These are phyloP conservation scores for Arge pagana DNA, from an alignment of 2,888 invertebrate genomes.

Conservation along the genomic window DNA sequence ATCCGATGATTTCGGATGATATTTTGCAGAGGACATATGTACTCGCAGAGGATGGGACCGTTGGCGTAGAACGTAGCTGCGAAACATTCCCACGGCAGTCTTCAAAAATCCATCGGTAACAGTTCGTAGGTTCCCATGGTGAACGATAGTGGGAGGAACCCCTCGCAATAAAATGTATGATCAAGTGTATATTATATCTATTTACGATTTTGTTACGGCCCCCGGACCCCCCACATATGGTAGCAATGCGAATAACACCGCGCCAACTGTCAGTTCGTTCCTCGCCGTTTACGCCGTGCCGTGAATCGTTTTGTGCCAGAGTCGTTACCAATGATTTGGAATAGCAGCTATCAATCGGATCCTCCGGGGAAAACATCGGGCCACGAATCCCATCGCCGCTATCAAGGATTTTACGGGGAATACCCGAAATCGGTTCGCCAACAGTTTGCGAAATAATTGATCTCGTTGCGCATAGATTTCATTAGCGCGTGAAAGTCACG, in stretches of 20 bases:
- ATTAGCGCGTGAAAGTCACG: too few relatives aligned
- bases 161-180: slow-evolving; percentile 36
- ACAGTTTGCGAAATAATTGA: too few relatives aligned
- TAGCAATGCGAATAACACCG: background rate
- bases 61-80: slow-evolving; percentile 1
- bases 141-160: slow-evolving; percentile 39
- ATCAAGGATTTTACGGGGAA: too few relatives aligned
- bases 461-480: too few relatives aligned
- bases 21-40: too few relatives aligned
- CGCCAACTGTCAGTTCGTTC: background rate
- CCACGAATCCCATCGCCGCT: too few relatives aligned
- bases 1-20: too few relatives aligned
- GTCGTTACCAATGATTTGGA: too few relatives aligned
- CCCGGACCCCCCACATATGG: slow-evolving; percentile 37
- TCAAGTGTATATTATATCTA: slow-evolving; percentile 33
- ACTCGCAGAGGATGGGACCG: too few relatives aligned
- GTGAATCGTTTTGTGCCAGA: slow-evolving; percentile 1
- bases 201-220: slow-evolving; percentile 31
- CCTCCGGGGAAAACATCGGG: too few relatives aligned
- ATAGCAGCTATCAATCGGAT: too few relatives aligned
- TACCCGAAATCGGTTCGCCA: too few relatives aligned
- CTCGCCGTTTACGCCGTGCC: background rate
- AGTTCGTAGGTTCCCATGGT: slow-evolving; percentile 35
- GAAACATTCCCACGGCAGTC: slow-evolving; percentile 35
- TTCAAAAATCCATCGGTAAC: slow-evolving; percentile 25